Conservation (phyloP, 1,140 invertebrate genomes). For the Palaemon carinicauda region DNA sequence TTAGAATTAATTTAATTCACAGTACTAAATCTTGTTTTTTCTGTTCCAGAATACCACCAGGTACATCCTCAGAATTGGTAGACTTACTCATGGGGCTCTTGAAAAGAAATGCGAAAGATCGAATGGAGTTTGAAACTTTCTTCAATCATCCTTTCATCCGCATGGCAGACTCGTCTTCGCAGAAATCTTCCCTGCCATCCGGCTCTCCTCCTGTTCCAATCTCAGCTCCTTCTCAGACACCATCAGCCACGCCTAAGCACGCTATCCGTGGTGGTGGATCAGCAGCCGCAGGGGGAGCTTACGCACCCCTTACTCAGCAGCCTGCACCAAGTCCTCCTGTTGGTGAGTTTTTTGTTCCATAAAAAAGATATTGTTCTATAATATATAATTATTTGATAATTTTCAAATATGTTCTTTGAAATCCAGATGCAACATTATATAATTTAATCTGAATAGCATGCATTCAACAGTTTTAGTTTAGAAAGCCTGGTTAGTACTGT, state of each 20-base stretch:
- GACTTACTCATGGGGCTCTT: conserved; percentile 87
- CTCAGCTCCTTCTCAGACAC: conserved; percentile 20
- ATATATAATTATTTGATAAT: no score
- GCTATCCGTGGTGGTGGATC: not conserved
- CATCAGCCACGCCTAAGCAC: conserved; percentile 26
- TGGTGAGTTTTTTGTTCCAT: conserved; percentile 54
- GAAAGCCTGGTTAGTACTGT: no score
- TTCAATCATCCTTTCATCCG: conserved; percentile 92
- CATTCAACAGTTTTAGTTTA: not conserved
- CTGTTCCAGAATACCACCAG: conserved; percentile 83
- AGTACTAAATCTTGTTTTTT: conserved; percentile 53
- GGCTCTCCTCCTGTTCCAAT: conserved; percentile 1
- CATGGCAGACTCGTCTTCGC: conserved; percentile 54
- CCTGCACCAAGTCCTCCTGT: conserved; percentile 43
- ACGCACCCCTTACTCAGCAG: conserved; percentile 29
- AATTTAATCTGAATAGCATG: no score
- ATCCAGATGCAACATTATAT: no score
- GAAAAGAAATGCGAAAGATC: conserved; percentile 90
- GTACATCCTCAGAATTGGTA: conserved; percentile 87
- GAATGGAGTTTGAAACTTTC: conserved; percentile 95
- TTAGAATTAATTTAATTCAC: conserved; percentile 20
- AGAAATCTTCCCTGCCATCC: conserved; percentile 7
- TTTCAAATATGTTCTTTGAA: no score
- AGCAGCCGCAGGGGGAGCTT: not conserved
- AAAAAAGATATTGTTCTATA: no score